phyloP scores from a whole-genome alignment of 2,888 invertebrate genomes.

The Polyploca ridens region DNA sequence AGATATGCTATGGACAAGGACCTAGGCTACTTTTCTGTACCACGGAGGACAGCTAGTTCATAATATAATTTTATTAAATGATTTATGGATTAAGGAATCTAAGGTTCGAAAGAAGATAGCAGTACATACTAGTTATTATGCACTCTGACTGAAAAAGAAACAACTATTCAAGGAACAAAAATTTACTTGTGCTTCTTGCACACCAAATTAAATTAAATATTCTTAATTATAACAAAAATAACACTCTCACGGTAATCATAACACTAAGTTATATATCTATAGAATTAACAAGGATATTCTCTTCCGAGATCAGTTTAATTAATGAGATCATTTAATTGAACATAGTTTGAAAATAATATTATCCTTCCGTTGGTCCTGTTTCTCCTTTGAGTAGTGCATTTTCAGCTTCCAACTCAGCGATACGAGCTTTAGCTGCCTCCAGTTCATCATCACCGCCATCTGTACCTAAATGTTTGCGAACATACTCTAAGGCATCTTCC shows the following conservation, averaged over 20 bases:
- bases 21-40: no score
- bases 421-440: constrained; percentile 84
- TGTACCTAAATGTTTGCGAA: constrained; percentile 76
- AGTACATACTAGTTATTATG: constrained; percentile 14
- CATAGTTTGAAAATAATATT: constrained; percentile 38
- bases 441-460: constrained; percentile 82
- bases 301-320: constrained; percentile 62
- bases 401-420: constrained; percentile 86
- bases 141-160: constrained; percentile 25
- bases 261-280: constrained; percentile 65
- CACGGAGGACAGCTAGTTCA: no score
- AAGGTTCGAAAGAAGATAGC: not conserved
- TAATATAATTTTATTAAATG: no score
- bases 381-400: constrained; percentile 80
- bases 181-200: constrained; percentile 59
- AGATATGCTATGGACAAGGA: no score
- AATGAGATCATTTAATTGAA: constrained; percentile 63
- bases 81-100: not conserved
- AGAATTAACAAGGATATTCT: constrained; percentile 66
- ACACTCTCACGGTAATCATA: constrained; percentile 60
- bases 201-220: constrained; percentile 49
- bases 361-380: constrained; percentile 72
- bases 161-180: constrained; percentile 45
- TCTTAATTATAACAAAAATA: constrained; percentile 68
- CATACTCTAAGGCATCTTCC: constrained; percentile 92